Evolutionary conservation across 2,113 vertebrate species (phyloP).

Genomic region (Oceanites oceanicus): DNA sequence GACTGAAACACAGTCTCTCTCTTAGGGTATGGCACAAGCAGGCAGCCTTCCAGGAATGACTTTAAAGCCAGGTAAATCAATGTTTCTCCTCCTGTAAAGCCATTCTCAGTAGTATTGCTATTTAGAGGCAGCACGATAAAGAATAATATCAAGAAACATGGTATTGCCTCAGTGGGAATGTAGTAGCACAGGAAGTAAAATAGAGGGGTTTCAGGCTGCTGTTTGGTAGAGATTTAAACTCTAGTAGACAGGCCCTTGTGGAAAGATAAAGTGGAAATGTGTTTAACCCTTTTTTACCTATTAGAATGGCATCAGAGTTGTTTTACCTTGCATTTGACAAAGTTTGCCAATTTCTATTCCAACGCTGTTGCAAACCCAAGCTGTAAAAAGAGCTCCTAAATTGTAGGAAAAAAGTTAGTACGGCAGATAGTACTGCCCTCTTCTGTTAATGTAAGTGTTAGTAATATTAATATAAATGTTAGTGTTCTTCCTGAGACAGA

Average conservation of each 20-base stretch:
- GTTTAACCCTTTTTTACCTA: slow-evolving; percentile 48
- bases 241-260: slow-evolving; percentile 44
- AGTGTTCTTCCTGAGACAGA: background rate
- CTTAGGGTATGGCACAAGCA: background rate
- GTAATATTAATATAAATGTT: background rate
- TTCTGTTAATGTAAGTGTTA: background rate
- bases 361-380: background rate
- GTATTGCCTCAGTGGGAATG: slow-evolving; percentile 28
- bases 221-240: slow-evolving; percentile 61
- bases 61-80: slow-evolving; percentile 47
- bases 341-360: background rate
- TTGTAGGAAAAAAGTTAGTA: background rate
- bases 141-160: slow-evolving; percentile 54
- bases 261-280: slow-evolving; percentile 52
- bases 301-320: background rate
- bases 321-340: background rate
- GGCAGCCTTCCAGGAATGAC: slow-evolving; percentile 29
- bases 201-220: slow-evolving; percentile 28
- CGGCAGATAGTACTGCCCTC: background rate
- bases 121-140: slow-evolving; percentile 15
- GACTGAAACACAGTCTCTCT: slow-evolving; percentile 2
- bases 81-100: background rate
- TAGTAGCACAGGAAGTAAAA: slow-evolving; percentile 51
- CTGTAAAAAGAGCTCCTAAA: background rate
- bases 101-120: slow-evolving; percentile 50